Percentiles rank a stretch among this genome's conserved stretches.
These are phyloP conservation scores for Ichneumoninae sp. DNA, from an alignment of 2,888 invertebrate genomes.

Conservation along the genomic window DNA sequence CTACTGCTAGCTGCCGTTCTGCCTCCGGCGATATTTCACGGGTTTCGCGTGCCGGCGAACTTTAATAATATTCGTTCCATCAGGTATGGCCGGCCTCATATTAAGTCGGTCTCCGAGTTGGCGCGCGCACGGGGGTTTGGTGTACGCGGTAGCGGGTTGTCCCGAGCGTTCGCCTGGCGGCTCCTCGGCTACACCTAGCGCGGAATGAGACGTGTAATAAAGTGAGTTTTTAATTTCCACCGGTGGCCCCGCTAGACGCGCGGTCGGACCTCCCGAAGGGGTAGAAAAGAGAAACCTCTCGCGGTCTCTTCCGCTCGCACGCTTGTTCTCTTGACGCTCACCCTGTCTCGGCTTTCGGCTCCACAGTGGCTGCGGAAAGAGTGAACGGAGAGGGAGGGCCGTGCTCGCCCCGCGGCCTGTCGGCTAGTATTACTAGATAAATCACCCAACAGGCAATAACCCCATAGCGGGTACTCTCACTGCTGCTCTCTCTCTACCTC, in stretches of 20 bases:
- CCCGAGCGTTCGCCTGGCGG: conserved; percentile 42
- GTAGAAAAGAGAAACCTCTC: conserved; percentile 53
- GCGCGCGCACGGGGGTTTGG: conserved; percentile 63
- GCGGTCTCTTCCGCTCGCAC: conserved; percentile 68
- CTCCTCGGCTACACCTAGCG: conserved; percentile 48
- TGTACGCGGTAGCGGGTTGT: conserved; percentile 51
- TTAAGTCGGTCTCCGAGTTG: conserved; percentile 79
- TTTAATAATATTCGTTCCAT: conserved; percentile 85
- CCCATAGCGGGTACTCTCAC: conserved; percentile 75
- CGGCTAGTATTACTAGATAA: conserved; percentile 85
- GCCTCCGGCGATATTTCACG: conserved; percentile 81
- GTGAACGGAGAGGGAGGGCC: conserved; percentile 66
- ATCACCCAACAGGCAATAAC: conserved; percentile 85
- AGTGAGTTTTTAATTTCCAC: conserved; percentile 85
- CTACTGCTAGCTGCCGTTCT: conserved; percentile 50
- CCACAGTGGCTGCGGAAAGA: conserved; percentile 3
- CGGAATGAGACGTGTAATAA: conserved; percentile 84
- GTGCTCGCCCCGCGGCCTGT: conserved; percentile 80
- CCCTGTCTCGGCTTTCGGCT: conserved; percentile 34
- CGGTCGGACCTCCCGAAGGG: conserved; percentile 59
- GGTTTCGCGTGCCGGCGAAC: conserved; percentile 83
- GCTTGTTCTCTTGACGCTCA: conserved; percentile 27
- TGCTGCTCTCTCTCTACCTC: conserved; percentile 37
- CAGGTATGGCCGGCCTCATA: conserved; percentile 83
- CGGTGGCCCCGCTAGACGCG: conserved; percentile 74